Conservation (phyloP, 2,888 invertebrate species). For the Drosophila eohydei region DNA sequence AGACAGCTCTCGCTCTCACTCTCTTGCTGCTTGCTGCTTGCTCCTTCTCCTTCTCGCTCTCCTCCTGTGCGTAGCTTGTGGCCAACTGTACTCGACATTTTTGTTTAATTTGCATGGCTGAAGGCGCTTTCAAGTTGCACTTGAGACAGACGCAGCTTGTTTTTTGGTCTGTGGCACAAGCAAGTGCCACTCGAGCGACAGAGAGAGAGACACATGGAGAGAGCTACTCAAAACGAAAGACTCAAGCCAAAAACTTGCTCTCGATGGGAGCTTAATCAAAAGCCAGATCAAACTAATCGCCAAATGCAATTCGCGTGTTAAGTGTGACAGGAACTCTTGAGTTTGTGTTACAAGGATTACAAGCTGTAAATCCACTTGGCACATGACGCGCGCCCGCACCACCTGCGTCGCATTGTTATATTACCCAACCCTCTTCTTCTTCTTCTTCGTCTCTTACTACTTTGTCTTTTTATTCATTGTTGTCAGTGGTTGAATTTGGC, state of each 20-base stretch:
- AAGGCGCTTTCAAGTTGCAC: conserved; percentile 54
- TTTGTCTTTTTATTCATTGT: conserved; percentile 41
- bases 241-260: conserved; percentile 55
- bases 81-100: conserved; percentile 50
- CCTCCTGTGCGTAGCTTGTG: conserved; percentile 10
- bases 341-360: conserved; percentile 65
- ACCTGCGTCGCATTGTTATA: conserved; percentile 40
- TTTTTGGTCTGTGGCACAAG: conserved; percentile 45
- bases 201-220: not conserved
- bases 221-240: conserved; percentile 50
- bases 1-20: not conserved
- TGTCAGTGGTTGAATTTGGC: conserved; percentile 56
- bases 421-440: conserved; percentile 18
- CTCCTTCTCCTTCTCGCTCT: not conserved
- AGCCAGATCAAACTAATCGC: conserved; percentile 43
- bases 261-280: conserved; percentile 53
- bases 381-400: conserved; percentile 58
- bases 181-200: conserved; percentile 26
- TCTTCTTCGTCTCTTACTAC: conserved; percentile 21
- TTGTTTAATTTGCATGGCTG: conserved; percentile 62
- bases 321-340: conserved; percentile 41
- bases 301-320: conserved; percentile 65
- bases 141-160: conserved; percentile 59
- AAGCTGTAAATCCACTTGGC: conserved; percentile 75
- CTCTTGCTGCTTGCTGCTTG: not conserved